Evolutionary conservation across 2,888 invertebrate species (phyloP).

Genomic region (Eristalis tenax): DNA sequence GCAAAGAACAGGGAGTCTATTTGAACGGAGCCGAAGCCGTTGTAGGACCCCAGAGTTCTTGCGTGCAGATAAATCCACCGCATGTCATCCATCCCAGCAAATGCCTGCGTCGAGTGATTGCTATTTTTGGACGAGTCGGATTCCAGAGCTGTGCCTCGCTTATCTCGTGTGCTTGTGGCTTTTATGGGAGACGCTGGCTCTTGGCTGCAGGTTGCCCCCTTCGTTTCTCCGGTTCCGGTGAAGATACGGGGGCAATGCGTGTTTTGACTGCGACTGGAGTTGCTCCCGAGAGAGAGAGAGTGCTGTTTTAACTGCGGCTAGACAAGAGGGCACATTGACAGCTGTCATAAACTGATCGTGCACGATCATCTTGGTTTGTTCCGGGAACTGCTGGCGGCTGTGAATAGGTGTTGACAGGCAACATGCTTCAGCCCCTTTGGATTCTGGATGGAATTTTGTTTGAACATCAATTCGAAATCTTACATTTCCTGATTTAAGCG

Average conservation of each 20-base stretch:
- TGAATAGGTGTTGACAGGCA: neutral
- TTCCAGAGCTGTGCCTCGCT: neutral
- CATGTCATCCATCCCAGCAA: neutral
- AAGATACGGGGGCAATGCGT: neutral
- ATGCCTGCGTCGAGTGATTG: neutral
- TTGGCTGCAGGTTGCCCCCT: neutral
- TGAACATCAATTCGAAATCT: neutral
- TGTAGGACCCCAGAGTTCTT: constrained; percentile 12
- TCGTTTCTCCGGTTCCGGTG: neutral
- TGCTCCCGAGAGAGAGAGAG: neutral
- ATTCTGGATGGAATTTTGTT: neutral
- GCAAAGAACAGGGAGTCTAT: neutral
- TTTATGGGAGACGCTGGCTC: neutral
- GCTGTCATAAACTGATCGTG: neutral
- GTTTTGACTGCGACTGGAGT: neutral
- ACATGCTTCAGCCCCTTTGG: neutral
- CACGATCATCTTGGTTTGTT: neutral
- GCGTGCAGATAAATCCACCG: constrained; percentile 63
- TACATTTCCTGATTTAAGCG: neutral
- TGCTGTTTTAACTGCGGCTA: neutral
- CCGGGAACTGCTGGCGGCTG: neutral
- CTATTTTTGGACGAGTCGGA: neutral
- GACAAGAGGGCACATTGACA: neutral
- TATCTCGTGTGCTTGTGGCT: neutral
- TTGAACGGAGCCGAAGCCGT: neutral